phyloP scores from a whole-genome alignment of 1,140 invertebrate genomes.

The Ectropis grisescens region DNA sequence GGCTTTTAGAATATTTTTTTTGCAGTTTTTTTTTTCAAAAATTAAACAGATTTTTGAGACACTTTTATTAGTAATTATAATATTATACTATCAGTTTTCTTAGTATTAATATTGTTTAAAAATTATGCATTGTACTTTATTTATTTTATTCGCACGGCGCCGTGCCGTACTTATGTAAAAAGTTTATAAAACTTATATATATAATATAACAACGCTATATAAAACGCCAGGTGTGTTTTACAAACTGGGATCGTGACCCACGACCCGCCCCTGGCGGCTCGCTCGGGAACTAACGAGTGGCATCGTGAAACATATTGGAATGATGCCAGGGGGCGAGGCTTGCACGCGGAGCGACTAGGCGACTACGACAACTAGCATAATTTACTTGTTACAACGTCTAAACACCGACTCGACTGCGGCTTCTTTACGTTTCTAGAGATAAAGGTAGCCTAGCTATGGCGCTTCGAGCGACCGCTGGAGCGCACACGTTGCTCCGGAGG shows the following conservation, averaged over 20 bases:
- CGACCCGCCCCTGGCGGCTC: no score
- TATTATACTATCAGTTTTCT: conserved; percentile 42
- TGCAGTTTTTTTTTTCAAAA: conserved; percentile 42
- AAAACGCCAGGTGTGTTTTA: conserved; percentile 40
- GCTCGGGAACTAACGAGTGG: no score
- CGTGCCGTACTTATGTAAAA: conserved; percentile 51
- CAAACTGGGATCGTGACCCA: conserved; percentile 23
- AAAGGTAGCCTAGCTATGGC: no score
- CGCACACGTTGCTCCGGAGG: no score
- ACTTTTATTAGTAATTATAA: conserved; percentile 28
- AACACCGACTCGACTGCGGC: no score
- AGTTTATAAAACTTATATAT: conserved; percentile 53
- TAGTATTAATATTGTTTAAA: conserved; percentile 44
- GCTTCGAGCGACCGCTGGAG: no score
- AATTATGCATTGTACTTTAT: conserved; percentile 61
- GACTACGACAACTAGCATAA: no score
- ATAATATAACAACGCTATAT: conserved; percentile 22
- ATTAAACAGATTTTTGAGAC: conserved; percentile 47
- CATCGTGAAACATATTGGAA: no score
- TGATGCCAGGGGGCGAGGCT: no score
- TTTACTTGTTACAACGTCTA: no score
- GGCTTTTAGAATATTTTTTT: conserved; percentile 28
- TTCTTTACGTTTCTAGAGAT: no score
- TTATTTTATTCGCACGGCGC: conserved; percentile 35
- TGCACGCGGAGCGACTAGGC: no score